Evolutionary conservation across 2,113 vertebrate genomes (phyloP), one percentile per base, ranked within the genome.

Genomic region (Notiomystis cincta): DNA sequence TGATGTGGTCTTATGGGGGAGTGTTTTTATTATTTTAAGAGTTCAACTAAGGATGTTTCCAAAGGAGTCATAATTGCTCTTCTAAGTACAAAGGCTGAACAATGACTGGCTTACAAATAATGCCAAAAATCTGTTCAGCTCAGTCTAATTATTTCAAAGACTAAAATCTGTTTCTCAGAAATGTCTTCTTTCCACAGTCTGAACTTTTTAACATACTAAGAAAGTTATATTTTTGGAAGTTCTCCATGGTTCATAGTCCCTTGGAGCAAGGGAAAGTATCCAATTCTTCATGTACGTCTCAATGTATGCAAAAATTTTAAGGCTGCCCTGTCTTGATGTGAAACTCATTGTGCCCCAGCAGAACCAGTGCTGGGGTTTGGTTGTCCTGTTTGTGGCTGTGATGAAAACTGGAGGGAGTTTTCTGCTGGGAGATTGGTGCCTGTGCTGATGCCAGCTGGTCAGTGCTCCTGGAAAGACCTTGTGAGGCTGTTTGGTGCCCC

Each of bases 21-120:
- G 77, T 96, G 75, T 97, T 97, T 97, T 97, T 96, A 94, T 97
- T 97, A 95, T 97, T 97, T 96, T 95, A 95, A 96, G 94, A 95
- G 95, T 97, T 97, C 92, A 92, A 48, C 89, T 95, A 89, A 97
- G 92, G 96, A 93, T 96, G 96, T 90, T 90, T 95, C 89, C 94
- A 89, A 97, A 97, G 94, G 94, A 97, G 67, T 80, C 70, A 70
- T 97, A 96, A 97, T 96, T 98, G 89, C 57, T 79, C 61, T 82
- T 92, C 86, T 92, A 96, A 97, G 89, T 97, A 95, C 94, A 97
- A 92, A 96, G 96, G 80, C 94, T 96, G 95, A 97, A 96, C 82
- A 97, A 95, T 96, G 93, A 94, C 79, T 97, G 69, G 95, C 93
- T 90, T 96, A 80, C 62, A 93, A 92, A 94, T 87, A 83, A 94